A percentile compares a stretch with the other conserved stretches of the same genome.
Evolutionary conservation across 1,140 invertebrate species (phyloP).

Genomic region (Orchestia grillus): DNA sequence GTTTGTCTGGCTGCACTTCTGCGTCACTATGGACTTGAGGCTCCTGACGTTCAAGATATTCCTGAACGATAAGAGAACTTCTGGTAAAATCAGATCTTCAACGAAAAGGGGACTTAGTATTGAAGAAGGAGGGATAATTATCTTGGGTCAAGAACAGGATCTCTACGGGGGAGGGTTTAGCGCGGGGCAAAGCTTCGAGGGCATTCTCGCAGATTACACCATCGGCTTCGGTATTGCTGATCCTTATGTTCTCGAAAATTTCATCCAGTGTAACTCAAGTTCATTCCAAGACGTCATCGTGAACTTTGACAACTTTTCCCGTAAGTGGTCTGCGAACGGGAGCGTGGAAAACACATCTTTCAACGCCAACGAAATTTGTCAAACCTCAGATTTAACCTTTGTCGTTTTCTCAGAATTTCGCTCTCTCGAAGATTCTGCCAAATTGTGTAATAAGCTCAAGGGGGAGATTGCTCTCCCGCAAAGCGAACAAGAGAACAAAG

Average conservation of each 20-base stretch:
- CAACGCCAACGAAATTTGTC: slow-evolving; percentile 48
- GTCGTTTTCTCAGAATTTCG: slow-evolving; percentile 63
- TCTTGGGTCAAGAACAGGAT: slow-evolving; percentile 66
- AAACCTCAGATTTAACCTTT: slow-evolving; percentile 10
- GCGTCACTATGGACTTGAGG: slow-evolving; percentile 60
- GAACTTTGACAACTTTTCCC: slow-evolving; percentile 40
- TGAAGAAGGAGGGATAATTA: slow-evolving; percentile 61
- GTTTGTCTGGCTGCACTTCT: slow-evolving; percentile 60
- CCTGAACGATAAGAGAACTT: slow-evolving; percentile 30
- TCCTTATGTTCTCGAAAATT: slow-evolving; percentile 56
- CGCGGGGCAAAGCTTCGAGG: slow-evolving; percentile 62
- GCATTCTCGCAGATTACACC: slow-evolving; percentile 58
- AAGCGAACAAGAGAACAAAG: slow-evolving; percentile 60
- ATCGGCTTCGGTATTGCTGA: slow-evolving; percentile 51
- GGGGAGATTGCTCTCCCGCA: slow-evolving; percentile 58
- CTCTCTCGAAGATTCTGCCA: slow-evolving; percentile 56
- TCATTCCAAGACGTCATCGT: slow-evolving; percentile 41
- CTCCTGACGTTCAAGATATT: slow-evolving; percentile 26
- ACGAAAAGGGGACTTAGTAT: slow-evolving; percentile 32
- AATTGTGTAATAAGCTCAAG: slow-evolving; percentile 65
- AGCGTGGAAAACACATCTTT: neutral
- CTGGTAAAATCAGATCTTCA: slow-evolving; percentile 50
- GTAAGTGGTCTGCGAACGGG: slow-evolving; percentile 59
- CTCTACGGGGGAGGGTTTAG: slow-evolving; percentile 58
- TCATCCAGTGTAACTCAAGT: slow-evolving; percentile 44